Evolutionary conservation across 2,797 vertebrate genomes (phyloP), one percentile per base, ranked within the genome.

Genomic region (Clamator glandarius): DNA sequence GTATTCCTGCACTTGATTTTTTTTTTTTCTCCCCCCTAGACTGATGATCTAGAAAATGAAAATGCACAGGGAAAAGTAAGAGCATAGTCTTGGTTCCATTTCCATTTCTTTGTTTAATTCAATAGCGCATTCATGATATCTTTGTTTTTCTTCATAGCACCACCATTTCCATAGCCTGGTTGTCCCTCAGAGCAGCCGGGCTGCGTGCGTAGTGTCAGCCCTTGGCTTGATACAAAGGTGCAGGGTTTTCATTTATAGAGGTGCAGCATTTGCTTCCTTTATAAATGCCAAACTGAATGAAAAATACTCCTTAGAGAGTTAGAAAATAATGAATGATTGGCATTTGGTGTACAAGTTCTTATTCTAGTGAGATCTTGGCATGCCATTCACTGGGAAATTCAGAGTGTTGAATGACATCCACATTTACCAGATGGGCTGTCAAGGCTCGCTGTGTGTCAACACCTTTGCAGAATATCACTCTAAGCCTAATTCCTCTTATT

Each of bases 351-450:
- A 92, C 81, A 77, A 73, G 92, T 95, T 93, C 85, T 95, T 96
- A 95, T 96, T 97, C 97, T 96, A 97, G 95, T 97, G 97, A 97
- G 97, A 96, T 93, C 95, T 97, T 96, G 94, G 74, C 79, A 72
- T 95, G 96, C 94, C 95, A 96, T 89, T 97, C 94, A 91, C 76
- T 92, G 89, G 92, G 87, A 97, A 97, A 95, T 81, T 81, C 25
- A 29, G 80, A 93, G 83, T 31, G 18, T 70, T 96, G 95, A 97
- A 89, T 97, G 96, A 94, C 95, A 96, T 95, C 92, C 93, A 70
- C 87, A 80, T 97, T 97, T 95, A 81, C 95, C 94, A 96, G 92
- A 93, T 80, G 94, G 96, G 73, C 81, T 96, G 96, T 96, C 96
- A 97, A 94, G 86, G 84, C 79, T 50, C 24, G 70, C 88, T 87